These are phyloP conservation scores for Phrynocephalus versicolor DNA, from an alignment of 2,113 vertebrate species.

Conservation along the genomic window DNA sequence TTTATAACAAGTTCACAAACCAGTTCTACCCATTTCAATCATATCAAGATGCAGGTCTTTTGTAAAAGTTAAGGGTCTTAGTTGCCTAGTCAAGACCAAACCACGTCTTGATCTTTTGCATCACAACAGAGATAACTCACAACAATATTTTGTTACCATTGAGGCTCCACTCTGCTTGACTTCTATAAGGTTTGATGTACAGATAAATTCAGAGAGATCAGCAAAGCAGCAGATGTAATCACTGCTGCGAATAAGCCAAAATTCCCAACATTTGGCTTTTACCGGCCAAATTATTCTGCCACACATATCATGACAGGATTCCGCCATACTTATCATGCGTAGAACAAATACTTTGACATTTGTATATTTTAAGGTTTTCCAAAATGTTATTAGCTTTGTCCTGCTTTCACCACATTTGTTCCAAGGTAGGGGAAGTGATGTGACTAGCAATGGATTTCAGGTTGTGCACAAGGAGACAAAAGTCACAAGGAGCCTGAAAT, in stretches of 20 bases:
- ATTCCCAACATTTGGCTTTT: too few relatives aligned
- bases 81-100: background rate
- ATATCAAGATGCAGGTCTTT: background rate
- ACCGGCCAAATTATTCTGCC: too few relatives aligned
- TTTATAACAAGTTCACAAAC: background rate
- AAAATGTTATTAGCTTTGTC: background rate
- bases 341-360: background rate
- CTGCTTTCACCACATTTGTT: background rate
- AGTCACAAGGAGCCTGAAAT: too few relatives aligned
- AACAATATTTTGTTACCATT: too few relatives aligned
- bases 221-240: background rate
- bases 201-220: background rate
- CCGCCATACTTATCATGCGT: background rate
- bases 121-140: background rate
- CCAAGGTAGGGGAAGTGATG: too few relatives aligned
- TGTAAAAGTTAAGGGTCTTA: background rate
- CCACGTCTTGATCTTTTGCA: background rate
- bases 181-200: background rate
- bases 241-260: too few relatives aligned
- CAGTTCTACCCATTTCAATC: background rate
- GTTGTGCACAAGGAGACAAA: too few relatives aligned
- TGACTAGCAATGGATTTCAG: too few relatives aligned
- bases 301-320: background rate
- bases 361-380: background rate
- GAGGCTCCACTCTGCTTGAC: background rate